Percentiles rank a stretch among this genome's conserved stretches.
These are phyloP conservation scores for Numida meleagris DNA, from an alignment of 2,113 vertebrate genomes.

Conservation along the genomic window DNA sequence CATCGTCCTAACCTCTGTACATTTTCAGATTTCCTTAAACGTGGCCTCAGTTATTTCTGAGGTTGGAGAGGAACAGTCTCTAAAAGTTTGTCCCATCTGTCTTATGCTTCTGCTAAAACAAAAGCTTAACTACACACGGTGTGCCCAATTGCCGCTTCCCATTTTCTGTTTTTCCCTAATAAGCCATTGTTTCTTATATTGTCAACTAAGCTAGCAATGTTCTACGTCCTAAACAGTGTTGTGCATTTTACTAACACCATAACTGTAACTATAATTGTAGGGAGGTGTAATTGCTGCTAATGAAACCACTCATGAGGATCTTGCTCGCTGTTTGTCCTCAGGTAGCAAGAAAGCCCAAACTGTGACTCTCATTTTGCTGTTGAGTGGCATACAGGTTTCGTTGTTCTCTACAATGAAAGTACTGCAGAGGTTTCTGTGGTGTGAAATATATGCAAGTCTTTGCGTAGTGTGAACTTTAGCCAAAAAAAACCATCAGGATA, in stretches of 20 bases:
- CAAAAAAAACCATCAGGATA: neutral
- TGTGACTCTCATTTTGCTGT: neutral
- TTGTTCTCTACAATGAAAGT: neutral
- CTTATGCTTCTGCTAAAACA: neutral
- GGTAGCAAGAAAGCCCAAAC: neutral
- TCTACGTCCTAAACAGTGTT: neutral
- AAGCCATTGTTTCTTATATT: neutral
- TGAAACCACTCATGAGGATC: neutral
- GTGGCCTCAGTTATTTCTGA: neutral
- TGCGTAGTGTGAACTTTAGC: neutral
- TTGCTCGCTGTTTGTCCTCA: neutral
- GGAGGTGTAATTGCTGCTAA: neutral
- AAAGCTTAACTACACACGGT: neutral
- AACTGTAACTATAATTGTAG: conserved; percentile 52
- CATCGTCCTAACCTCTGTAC: neutral
- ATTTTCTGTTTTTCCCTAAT: neutral
- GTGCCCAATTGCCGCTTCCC: neutral
- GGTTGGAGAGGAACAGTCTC: neutral
- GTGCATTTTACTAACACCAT: conserved; percentile 45
- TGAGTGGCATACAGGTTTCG: neutral
- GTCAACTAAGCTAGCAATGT: neutral
- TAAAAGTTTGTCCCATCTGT: neutral
- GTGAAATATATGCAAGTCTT: neutral
- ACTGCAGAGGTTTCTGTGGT: neutral
- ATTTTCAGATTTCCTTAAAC: neutral